These are phyloP conservation scores for Altica lythri DNA, from an alignment of 2,888 invertebrate species.

Conservation along the genomic window DNA sequence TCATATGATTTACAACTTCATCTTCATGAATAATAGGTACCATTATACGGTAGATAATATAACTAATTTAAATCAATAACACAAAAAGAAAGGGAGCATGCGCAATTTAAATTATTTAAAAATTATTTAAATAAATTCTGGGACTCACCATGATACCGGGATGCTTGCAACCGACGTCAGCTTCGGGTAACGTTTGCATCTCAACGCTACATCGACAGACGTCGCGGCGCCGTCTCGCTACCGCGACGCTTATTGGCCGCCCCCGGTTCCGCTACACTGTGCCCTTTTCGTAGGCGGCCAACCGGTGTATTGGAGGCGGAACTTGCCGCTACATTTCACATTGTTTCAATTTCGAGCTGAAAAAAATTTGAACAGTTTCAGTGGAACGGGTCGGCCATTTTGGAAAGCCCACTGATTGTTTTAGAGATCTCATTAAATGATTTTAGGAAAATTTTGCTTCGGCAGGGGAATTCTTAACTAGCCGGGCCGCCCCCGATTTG, in stretches of 20 bases:
- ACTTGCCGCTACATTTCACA: constrained; percentile 46
- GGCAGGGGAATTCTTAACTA: constrained; percentile 13
- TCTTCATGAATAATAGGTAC: too few species aligned
- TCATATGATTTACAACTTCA: too few species aligned
- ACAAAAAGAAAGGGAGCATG: too few species aligned
- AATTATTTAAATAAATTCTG: too few species aligned
- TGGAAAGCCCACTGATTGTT: constrained; percentile 56
- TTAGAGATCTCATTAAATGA: constrained; percentile 57
- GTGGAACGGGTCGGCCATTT: constrained; percentile 54
- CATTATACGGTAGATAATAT: too few species aligned
- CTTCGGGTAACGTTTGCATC: constrained; percentile 56
- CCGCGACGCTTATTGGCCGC: constrained; percentile 42
- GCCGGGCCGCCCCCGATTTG: constrained; percentile 2
- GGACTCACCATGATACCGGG: constrained; percentile 31
- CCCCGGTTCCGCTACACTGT: constrained; percentile 48
- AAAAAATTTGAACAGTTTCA: constrained; percentile 44
- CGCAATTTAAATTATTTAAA: too few species aligned
- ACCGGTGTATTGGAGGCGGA: constrained; percentile 36
- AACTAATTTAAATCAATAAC: too few species aligned
- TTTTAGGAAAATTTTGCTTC: constrained; percentile 46
- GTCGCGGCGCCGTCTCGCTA: constrained; percentile 50
- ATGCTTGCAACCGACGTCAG: constrained; percentile 43
- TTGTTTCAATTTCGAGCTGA: constrained; percentile 51
- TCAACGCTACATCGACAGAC: constrained; percentile 57
- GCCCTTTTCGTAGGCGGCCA: constrained; percentile 40